Evolutionary conservation across 2,888 invertebrate species (phyloP).

Genomic region (Oxyscelio sp.): DNA sequence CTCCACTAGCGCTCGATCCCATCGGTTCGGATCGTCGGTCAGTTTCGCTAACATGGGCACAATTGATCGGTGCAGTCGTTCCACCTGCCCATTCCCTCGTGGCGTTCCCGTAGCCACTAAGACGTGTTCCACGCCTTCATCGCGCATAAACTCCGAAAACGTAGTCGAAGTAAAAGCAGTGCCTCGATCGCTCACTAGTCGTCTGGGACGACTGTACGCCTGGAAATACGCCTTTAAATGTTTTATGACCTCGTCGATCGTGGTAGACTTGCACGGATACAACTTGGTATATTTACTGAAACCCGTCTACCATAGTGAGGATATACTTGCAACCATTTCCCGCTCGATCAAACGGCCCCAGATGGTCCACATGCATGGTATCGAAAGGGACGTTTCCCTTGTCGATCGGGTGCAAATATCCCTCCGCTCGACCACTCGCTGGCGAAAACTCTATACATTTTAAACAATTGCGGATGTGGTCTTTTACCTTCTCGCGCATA

Average conservation of each 20-base stretch:
- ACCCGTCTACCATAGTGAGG: conserved; percentile 64
- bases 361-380: conserved; percentile 23
- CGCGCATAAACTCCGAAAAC: not conserved
- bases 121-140: conserved; percentile 51
- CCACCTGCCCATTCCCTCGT: conserved; percentile 81
- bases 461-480: conserved; percentile 79
- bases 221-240: conserved; percentile 62
- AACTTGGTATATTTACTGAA: conserved; percentile 77
- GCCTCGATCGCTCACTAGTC: conserved; percentile 79
- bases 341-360: too few species aligned
- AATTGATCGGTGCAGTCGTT: conserved; percentile 74
- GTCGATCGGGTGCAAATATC: not conserved
- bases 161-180: conserved; percentile 74
- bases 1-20: conserved; percentile 51
- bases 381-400: conserved; percentile 13
- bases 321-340: conserved; percentile 3
- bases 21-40: conserved; percentile 45
- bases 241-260: conserved; percentile 60
- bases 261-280: conserved; percentile 66
- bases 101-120: conserved; percentile 78
- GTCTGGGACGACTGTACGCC: conserved; percentile 71
- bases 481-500: conserved; percentile 72
- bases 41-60: conserved; percentile 77
- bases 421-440: conserved; percentile 60
- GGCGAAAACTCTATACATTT: conserved; percentile 78